Conservation (phyloP, 2,888 invertebrate genomes). For the Noctua pronuba region DNA sequence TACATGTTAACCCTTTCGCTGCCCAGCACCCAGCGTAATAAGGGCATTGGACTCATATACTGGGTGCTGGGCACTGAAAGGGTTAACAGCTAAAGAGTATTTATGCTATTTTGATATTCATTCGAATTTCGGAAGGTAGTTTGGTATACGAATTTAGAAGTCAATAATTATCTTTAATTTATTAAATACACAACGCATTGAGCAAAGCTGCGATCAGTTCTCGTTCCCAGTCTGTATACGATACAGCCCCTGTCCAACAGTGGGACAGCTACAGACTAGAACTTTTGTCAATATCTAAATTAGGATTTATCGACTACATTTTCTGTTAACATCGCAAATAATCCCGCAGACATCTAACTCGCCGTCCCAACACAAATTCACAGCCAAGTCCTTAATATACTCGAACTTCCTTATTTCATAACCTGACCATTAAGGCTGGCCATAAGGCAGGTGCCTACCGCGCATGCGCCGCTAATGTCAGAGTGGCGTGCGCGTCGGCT, state of each 20-base stretch:
- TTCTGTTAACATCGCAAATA: not conserved
- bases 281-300: not conserved
- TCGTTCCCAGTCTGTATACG: not conserved
- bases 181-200: not conserved
- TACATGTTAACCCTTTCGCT: no score
- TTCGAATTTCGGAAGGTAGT: not conserved
- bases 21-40: no score
- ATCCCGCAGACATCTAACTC: not conserved
- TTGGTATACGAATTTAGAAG: no score
- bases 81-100: not conserved
- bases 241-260: no score
- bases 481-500: constrained; percentile 82
- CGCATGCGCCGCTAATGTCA: constrained; percentile 74
- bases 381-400: constrained; percentile 18
- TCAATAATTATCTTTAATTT: no score
- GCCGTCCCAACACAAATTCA: constrained; percentile 10
- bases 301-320: not conserved
- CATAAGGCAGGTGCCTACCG: constrained; percentile 71
- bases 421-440: constrained; percentile 66
- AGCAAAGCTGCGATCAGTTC: not conserved
- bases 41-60: no score
- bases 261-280: not conserved
- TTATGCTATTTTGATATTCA: not conserved
- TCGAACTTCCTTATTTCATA: constrained; percentile 63
- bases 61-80: no score